Conservation (phyloP, 2,888 invertebrate species). For the Aleiodes testaceus region DNA sequence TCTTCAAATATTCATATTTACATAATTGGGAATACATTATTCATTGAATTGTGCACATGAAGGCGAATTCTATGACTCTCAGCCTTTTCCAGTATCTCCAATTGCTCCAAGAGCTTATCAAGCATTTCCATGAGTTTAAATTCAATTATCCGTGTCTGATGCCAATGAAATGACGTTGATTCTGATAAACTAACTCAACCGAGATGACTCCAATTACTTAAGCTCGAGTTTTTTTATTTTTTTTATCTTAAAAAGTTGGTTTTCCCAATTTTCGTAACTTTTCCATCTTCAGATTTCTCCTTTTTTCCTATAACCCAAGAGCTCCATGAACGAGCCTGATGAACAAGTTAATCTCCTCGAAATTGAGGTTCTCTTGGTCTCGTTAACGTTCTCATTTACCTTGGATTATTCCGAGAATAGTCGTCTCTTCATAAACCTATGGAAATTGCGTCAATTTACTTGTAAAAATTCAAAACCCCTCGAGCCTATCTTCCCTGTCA, state of each 20-base stretch:
- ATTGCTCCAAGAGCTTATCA: background rate
- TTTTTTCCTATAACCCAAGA: background rate
- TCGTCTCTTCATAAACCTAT: background rate
- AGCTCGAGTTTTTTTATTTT: too few relatives aligned
- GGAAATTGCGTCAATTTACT: too few relatives aligned
- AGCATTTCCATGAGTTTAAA: background rate
- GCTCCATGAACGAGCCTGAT: slow-evolving; percentile 14
- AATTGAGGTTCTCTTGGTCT: slow-evolving; percentile 26
- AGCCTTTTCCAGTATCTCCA: background rate
- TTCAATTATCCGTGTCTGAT: slow-evolving; percentile 8
- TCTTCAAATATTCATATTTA: slow-evolving; percentile 24
- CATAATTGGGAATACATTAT: slow-evolving; percentile 37
- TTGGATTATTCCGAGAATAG: background rate
- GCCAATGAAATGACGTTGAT: background rate
- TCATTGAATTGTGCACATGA: slow-evolving; percentile 12
- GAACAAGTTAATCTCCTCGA: slow-evolving; percentile 35
- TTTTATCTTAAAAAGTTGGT: slow-evolving; percentile 4
- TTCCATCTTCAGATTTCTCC: slow-evolving; percentile 29
- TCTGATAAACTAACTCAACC: background rate
- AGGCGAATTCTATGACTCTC: background rate
- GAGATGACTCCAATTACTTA: too few relatives aligned
- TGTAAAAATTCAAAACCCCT: too few relatives aligned
- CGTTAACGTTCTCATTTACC: slow-evolving; percentile 28
- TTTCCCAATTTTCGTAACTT: slow-evolving; percentile 35
- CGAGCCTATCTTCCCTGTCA: too few relatives aligned